Percentiles rank a stretch among this genome's conserved stretches.
These are phyloP conservation scores for Hyposoter dolosus DNA, from an alignment of 2,888 invertebrate genomes.

Conservation along the genomic window DNA sequence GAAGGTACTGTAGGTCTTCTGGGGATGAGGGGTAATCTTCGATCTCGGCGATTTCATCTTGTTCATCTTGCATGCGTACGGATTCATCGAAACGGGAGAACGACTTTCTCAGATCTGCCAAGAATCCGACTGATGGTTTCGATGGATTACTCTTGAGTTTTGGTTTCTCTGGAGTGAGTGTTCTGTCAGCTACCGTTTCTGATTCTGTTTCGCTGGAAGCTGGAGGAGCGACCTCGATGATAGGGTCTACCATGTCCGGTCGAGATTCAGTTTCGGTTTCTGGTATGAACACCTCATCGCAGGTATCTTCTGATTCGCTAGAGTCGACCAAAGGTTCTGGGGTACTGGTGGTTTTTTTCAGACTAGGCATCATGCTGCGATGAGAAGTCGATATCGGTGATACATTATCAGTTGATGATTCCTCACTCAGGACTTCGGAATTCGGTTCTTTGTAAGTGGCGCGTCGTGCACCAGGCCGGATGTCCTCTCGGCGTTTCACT, in stretches of 20 bases:
- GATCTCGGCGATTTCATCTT: neutral
- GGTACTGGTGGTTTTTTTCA: neutral
- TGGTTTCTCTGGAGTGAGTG: neutral
- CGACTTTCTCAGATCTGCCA: neutral
- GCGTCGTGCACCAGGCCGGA: neutral
- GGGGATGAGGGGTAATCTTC: conserved; percentile 1
- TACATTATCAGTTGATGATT: neutral
- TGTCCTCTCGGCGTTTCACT: neutral
- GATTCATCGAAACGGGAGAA: neutral
- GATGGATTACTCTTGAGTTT: neutral
- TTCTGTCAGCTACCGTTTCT: neutral
- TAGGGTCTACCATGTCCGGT: neutral
- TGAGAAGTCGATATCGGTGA: neutral
- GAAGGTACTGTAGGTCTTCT: neutral
- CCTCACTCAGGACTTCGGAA: neutral
- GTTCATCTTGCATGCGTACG: neutral
- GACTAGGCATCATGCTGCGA: conserved; percentile 1
- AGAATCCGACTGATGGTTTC: neutral
- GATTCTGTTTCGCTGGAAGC: neutral
- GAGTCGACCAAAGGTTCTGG: neutral
- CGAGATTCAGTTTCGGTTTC: neutral
- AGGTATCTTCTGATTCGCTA: neutral
- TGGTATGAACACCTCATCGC: neutral
- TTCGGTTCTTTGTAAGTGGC: neutral
- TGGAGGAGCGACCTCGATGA: neutral